Conservation (phyloP, 2,888 invertebrate species). For the Anodontia alba region DNA sequence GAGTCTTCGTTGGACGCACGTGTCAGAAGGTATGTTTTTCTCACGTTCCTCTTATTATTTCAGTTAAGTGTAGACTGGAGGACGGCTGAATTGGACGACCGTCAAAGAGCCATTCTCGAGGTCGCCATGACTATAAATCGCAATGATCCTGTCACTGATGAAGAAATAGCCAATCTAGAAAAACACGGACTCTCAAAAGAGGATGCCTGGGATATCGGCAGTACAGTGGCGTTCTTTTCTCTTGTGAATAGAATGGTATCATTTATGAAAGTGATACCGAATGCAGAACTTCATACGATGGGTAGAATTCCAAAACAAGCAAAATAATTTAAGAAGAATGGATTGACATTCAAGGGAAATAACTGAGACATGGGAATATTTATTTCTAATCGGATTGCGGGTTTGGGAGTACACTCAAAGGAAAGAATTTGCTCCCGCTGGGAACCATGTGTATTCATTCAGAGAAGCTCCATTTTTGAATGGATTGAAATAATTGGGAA, state of each 20-base stretch:
- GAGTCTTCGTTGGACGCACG: no score
- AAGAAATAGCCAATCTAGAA: slow-evolving; percentile 66
- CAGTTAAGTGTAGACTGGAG: slow-evolving; percentile 78
- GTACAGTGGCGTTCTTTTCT: slow-evolving; percentile 77
- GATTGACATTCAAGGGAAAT: no score
- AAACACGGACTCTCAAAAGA: slow-evolving; percentile 72
- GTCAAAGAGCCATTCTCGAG: slow-evolving; percentile 76
- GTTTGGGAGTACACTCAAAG: no score
- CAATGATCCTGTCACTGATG: slow-evolving; percentile 68
- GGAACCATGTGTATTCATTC: no score
- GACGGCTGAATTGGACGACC: slow-evolving; percentile 72
- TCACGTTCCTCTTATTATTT: neutral
- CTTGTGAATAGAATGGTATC: slow-evolving; percentile 79
- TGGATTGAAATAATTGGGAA: no score
- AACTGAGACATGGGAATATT: no score
- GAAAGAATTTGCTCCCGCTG: no score
- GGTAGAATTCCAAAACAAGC: no score
- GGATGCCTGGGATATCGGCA: slow-evolving; percentile 82
- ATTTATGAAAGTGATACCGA: slow-evolving; percentile 75
- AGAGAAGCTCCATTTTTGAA: no score
- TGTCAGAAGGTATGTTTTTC: no score
- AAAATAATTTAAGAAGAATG: no score
- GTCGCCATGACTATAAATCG: slow-evolving; percentile 74
- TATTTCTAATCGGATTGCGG: no score
- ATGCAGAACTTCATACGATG: slow-evolving; percentile 78